Base-by-base conservation (phyloP, 2,888 invertebrate genomes). In the Drosophila helvetica region DNA sequence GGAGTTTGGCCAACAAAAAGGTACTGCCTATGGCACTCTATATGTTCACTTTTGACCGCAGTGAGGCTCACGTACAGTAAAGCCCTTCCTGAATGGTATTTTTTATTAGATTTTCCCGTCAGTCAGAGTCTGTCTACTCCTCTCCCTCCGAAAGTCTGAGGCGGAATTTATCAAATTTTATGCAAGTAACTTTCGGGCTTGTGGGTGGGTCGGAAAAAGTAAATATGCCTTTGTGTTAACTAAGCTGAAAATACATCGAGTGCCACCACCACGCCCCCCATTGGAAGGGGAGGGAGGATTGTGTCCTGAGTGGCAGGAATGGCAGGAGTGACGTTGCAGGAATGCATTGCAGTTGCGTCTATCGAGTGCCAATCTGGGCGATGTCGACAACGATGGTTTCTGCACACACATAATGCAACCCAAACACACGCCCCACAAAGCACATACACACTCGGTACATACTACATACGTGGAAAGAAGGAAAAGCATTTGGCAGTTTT, bases 211-310 rank as follows among this genome's bases (percentile, higher is more conserved):
- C n/a, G 50, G 30, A 52, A 53, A 66, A 59, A 68, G 77, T 78
- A 82, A 83, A 83, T 80, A 83, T 86, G 86, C 83, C 80, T 83
- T 86, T 83, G 83, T 86, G 80, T 80, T 86, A 83, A 79, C 83
- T 78, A 86, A 80, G 85, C 82, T 74, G 61, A 82, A 76, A 85
- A 82, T 76, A 71, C 80, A 82, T 38, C 1, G 15, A 33, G 33
- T 33, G n/a, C 22, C 22, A 15, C 33, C 33, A 38, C 15, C 38
- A 15, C 38, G 55, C n/a, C 22, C 17, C 17, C 2, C n/a, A 8
- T 30, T 17, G n/a, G 1, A 50, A 45, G 5, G 53, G 61, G 50
- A 7, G 22, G 48, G 22, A 25, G 18, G 55, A 51, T 50, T 50
- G 30, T 38, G 45, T 0, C 15, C 7, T 38, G 38, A n/a, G 38